Evolutionary conservation across 2,113 vertebrate genomes (phyloP), one percentile per base, ranked within the genome.

Genomic region (Onychorhynchus coronatus): DNA sequence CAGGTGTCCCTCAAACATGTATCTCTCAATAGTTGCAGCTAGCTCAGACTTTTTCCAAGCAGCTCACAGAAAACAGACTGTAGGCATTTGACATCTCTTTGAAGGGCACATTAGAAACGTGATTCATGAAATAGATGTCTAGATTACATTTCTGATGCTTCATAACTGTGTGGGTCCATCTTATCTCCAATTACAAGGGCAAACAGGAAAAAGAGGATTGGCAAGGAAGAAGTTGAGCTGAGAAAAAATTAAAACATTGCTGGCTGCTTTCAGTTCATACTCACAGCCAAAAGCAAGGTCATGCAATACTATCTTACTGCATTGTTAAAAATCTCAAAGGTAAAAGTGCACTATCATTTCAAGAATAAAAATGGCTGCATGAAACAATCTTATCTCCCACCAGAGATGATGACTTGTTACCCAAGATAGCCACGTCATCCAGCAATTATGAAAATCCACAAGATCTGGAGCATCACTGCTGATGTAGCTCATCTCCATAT

Each of bases 121-220:
- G 11, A 37, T 68, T 89, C 87, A 84, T 37, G 47, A 56, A 58
- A 72, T 28, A 28, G 49, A 88, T 76, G 81, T 61, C 81, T 87
- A 76, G 83, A 92, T 93, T 94, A 87, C 63, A 63, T 91, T 94
- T 93, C 74, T 87, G 73, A 79, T 90, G 49, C 91, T 93, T 80
- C 68, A n/a, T 80, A 94, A 90, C 79, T 91, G 4, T 3, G 30
- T 75, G 61, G 12, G 9, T 72, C 86, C 91, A 81, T 49, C 49
- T 93, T 93, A 78, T 89, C 80, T 95, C 77, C 85, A 85, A 25
- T 91, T 91, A 93, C 85, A 90, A 96, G 91, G 93, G 47, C 55
- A 91, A 91, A 63, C 20, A 77, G 52, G 37, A 52, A 93, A 72
- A 83, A 71, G 37, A 93, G 62, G 23, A 53, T 58, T 88, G 22